Conservation (phyloP, 2,888 invertebrate genomes). For the Chelonus formosanus region DNA sequence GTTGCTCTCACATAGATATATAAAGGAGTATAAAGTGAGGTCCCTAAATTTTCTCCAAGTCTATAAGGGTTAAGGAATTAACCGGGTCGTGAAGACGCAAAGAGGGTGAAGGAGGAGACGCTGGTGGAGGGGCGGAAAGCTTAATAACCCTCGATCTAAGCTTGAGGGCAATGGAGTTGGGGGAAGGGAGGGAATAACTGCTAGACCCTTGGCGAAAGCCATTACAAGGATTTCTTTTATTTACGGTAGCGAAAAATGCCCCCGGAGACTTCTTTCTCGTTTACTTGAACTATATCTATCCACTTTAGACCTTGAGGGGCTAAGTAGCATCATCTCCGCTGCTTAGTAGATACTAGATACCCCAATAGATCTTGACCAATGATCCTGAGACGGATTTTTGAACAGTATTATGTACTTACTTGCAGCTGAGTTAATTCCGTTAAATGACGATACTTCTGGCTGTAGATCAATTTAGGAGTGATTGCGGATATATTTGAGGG, state of each 20-base stretch:
- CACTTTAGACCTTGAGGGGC: conserved; percentile 33
- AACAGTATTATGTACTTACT: conserved; percentile 29
- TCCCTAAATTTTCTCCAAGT: conserved; percentile 61
- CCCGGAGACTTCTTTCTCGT: conserved; percentile 21
- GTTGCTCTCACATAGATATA: conserved; percentile 16
- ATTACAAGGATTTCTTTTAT: conserved; percentile 65
- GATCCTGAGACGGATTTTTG: conserved; percentile 43
- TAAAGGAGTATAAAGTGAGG: conserved; percentile 37
- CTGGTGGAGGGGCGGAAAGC: conserved; percentile 17
- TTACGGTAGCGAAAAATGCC: conserved; percentile 57
- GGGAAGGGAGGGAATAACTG: conserved; percentile 18
- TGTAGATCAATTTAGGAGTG: conserved; percentile 61
- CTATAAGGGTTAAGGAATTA: conserved; percentile 64
- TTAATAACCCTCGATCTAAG: conserved; percentile 41
- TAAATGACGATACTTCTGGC: conserved; percentile 53
- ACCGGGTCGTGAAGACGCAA: conserved; percentile 37
- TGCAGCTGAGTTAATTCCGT: conserved; percentile 33
- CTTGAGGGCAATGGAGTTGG: conserved; percentile 28
- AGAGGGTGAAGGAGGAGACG: conserved; percentile 24
- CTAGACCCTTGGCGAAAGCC: conserved; percentile 56
- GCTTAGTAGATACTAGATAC: conserved; percentile 12
- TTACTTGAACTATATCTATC: conserved; percentile 25
- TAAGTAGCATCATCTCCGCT: conserved; percentile 57
- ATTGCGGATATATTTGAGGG: conserved; percentile 29
- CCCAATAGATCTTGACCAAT: conserved; percentile 56